Percentiles rank a stretch among this genome's conserved stretches.
Conservation (phyloP, 2,113 vertebrate genomes). For the Mormoops blainvillei region DNA sequence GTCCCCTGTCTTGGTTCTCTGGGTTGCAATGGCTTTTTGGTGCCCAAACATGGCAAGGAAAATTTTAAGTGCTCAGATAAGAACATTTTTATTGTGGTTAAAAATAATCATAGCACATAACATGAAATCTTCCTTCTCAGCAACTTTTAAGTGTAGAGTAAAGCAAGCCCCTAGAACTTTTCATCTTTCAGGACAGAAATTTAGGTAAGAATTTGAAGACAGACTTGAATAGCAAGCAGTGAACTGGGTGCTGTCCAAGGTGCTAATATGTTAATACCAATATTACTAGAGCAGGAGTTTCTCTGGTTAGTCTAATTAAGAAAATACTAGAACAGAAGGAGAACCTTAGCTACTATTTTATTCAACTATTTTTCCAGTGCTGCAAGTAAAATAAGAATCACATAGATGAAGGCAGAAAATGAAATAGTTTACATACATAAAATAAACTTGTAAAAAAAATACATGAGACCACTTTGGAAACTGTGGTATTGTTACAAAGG, state of each 20-base stretch:
- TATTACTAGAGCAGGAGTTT: background rate
- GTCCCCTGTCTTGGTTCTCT: background rate
- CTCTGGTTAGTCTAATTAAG: background rate
- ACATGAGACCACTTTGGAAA: background rate
- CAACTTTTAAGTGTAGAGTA: background rate
- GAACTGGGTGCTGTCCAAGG: background rate
- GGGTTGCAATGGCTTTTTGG: background rate
- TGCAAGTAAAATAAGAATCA: background rate
- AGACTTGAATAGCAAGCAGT: background rate
- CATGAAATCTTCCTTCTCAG: background rate
- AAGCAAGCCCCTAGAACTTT: background rate
- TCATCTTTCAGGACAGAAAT: background rate
- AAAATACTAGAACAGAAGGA: constrained; percentile 10
- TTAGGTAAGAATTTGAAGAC: background rate
- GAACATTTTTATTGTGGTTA: background rate
- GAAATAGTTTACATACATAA: background rate
- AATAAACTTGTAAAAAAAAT: background rate
- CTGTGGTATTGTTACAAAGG: background rate
- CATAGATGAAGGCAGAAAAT: background rate
- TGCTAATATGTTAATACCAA: background rate
- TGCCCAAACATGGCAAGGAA: background rate
- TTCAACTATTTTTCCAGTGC: background rate
- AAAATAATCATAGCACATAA: background rate
- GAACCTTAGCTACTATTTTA: background rate
- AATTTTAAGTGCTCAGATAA: background rate